Evolutionary conservation across 2,113 vertebrate species (phyloP).

Genomic region (Alouatta palliata): DNA sequence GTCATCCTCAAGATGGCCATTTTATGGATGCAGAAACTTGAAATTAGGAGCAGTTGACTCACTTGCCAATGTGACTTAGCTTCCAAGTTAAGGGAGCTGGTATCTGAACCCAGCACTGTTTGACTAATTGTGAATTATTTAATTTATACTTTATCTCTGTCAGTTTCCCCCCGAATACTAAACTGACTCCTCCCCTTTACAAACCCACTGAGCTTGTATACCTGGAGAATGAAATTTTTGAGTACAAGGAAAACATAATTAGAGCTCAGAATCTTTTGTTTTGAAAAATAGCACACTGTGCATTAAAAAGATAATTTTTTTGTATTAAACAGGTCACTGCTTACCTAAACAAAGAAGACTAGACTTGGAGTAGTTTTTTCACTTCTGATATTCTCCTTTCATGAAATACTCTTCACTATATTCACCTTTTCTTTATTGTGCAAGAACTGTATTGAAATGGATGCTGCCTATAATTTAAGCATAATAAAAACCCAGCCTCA

Average conservation of each 20-base stretch:
- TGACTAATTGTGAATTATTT: neutral
- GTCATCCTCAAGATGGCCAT: neutral
- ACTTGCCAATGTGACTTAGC: constrained; percentile 38
- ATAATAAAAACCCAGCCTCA: constrained; percentile 68
- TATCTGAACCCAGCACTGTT: neutral
- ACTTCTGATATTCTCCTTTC: neutral
- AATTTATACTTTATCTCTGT: neutral
- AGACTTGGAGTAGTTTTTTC: neutral
- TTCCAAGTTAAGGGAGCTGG: neutral
- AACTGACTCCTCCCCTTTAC: constrained; percentile 5
- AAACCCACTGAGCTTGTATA: neutral
- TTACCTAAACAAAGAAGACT: constrained; percentile 21
- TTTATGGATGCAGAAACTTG: constrained; percentile 35
- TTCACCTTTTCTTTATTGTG: constrained; percentile 33
- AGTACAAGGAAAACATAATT: neutral
- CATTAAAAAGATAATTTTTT: constrained; percentile 25
- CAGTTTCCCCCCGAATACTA: neutral
- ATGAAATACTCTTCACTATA: neutral
- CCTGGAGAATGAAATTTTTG: neutral
- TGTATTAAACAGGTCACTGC: constrained; percentile 19
- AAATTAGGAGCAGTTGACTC: neutral
- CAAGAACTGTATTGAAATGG: constrained; percentile 9
- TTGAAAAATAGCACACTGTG: constrained; percentile 7
- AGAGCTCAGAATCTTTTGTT: constrained; percentile 45
- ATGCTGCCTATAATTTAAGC: constrained; percentile 69